A percentile compares a stretch with the other conserved stretches of the same genome.
These are phyloP conservation scores for Scalopus aquaticus DNA, from an alignment of 2,113 vertebrate genomes.

Conservation along the genomic window DNA sequence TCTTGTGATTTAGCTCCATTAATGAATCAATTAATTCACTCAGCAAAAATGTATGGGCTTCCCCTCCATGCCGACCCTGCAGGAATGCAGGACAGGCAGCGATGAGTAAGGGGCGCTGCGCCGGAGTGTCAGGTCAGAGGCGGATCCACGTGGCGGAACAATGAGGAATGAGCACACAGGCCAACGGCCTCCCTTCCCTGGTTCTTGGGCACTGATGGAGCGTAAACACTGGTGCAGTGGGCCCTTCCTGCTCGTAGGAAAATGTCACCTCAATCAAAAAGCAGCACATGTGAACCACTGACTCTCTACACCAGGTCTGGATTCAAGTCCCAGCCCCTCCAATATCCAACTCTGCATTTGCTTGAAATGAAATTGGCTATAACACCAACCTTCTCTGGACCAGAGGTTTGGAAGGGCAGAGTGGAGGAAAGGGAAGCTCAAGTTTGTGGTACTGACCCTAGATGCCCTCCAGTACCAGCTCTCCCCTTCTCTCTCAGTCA, in stretches of 20 bases:
- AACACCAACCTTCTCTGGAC: not conserved
- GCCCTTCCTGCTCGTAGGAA: not conserved
- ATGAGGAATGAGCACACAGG: no score
- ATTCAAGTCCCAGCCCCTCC: not conserved
- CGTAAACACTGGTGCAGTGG: not conserved
- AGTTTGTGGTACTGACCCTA: not conserved
- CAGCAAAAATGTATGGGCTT: not conserved
- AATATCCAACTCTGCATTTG: not conserved
- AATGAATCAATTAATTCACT: not conserved
- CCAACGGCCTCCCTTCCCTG: not conserved
- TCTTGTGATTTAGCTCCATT: not conserved
- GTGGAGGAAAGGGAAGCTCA: not conserved
- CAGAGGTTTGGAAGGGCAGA: not conserved
- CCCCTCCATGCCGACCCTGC: not conserved
- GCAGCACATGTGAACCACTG: not conserved
- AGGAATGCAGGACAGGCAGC: not conserved
- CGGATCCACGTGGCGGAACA: rapidly evolving
- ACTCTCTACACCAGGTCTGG: not conserved
- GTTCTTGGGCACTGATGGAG: not conserved
- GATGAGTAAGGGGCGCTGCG: not conserved
- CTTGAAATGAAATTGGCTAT: not conserved
- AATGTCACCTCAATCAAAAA: not conserved
- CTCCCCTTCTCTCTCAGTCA: not conserved
- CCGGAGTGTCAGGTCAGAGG: not conserved
- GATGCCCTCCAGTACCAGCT: no score